Percentiles rank a stretch among this genome's conserved stretches.
These are phyloP conservation scores for Tetramorium parvispinum DNA, from an alignment of 1,140 invertebrate species.

Conservation along the genomic window DNA sequence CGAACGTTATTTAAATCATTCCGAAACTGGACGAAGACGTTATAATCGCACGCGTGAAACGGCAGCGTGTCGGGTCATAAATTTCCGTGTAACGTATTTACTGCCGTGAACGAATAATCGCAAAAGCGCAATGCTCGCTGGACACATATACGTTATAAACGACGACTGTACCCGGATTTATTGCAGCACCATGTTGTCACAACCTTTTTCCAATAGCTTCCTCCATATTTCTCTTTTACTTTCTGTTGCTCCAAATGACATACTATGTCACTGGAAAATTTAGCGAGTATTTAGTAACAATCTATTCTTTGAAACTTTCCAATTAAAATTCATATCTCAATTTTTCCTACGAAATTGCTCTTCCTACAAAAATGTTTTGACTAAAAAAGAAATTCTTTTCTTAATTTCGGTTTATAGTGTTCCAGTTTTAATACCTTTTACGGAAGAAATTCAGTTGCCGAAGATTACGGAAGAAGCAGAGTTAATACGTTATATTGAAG, in stretches of 20 bases:
- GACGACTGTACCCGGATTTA: constrained; percentile 39
- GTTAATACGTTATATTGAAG: not conserved
- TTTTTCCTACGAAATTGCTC: not conserved
- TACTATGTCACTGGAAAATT: not conserved
- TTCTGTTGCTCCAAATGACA: not conserved
- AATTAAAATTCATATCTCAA: not conserved
- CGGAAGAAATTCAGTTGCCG: not conserved
- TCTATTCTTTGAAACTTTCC: not conserved
- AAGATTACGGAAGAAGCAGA: no score
- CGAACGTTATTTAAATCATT: constrained; percentile 63
- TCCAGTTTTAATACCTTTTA: not conserved
- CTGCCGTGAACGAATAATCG: constrained; percentile 54
- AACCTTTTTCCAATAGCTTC: constrained; percentile 14
- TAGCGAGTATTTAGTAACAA: not conserved
- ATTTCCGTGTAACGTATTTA: constrained; percentile 61
- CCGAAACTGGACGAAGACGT: constrained; percentile 63
- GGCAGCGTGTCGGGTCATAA: constrained; percentile 55
- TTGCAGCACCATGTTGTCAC: constrained; percentile 38
- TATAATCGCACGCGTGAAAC: constrained; percentile 57
- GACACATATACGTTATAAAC: constrained; percentile 47
- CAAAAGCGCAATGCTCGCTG: constrained; percentile 40
- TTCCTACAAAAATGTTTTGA: not conserved
- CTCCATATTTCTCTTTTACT: constrained; percentile 6
- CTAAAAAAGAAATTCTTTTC: not conserved
- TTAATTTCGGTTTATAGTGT: not conserved